These are phyloP conservation scores for Irena cyanogastra DNA, from an alignment of 2,113 vertebrate species.

Conservation along the genomic window DNA sequence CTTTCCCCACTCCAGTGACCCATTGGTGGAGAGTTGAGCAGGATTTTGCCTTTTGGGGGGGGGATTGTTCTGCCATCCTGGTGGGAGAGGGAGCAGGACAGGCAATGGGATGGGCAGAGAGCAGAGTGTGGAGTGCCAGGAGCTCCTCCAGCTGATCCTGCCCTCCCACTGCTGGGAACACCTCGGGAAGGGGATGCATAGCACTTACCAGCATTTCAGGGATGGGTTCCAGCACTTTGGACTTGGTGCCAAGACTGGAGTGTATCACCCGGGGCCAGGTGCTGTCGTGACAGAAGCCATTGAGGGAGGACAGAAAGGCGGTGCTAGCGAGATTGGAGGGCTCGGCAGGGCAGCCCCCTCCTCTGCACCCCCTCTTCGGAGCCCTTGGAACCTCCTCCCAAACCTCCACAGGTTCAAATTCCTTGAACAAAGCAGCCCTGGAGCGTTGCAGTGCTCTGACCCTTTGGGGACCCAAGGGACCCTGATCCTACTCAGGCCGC, in stretches of 20 bases:
- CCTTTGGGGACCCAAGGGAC: background rate
- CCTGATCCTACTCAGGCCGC: background rate
- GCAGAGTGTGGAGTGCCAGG: background rate
- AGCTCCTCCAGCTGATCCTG: background rate
- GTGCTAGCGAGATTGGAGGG: background rate
- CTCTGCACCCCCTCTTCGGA: background rate
- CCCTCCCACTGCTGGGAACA: conserved; percentile 50
- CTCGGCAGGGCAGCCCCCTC: background rate
- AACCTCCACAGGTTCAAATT: background rate
- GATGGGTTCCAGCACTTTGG: background rate
- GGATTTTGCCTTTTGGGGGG: fast-evolving
- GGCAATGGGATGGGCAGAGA: background rate
- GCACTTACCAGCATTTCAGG: conserved; percentile 23
- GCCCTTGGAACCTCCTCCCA: background rate
- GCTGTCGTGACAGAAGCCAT: background rate
- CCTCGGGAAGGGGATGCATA: background rate
- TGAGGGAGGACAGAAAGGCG: background rate
- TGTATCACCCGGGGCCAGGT: background rate
- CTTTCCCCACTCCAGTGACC: fast-evolving
- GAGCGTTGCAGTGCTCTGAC: background rate
- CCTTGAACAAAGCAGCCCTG: background rate
- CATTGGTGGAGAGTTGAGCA: background rate
- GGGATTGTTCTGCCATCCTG: background rate
- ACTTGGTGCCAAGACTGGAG: background rate
- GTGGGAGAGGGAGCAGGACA: background rate